Evolutionary conservation across 2,888 invertebrate genomes (phyloP), one percentile per base, ranked within the genome.

Genomic region (Cataglyphis rosenhaueri): DNA sequence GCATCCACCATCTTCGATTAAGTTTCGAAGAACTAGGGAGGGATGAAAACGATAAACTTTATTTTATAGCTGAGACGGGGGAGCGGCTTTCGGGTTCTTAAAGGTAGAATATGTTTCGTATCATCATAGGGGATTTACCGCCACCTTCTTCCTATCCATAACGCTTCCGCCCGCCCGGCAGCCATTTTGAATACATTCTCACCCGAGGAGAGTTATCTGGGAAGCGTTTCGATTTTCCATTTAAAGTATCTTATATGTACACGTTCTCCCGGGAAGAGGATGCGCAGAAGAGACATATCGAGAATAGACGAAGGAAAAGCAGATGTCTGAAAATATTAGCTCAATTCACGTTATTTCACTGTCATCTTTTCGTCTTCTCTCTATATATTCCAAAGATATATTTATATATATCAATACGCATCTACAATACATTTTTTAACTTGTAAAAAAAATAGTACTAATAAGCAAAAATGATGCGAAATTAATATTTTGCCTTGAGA

Each of bases 161-260:
- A 92, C 92, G 91, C 91, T 86, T 79, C 76, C 76, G 83, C 86
- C 87, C 70, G 82, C 81, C 85, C 84, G 87, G 89, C 90, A 93
- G 94, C 94, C 94, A 94, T 94, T 94, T 94, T 94, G 94, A 94
- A 94, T 94, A 94, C 92, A 94, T 94, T 94, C 94, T 92, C 93
- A 91, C 94, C 91, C 93, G 85, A 92, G 93, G 92, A 93, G 93
- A 94, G 94, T 94, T 94, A 94, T 94, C 94, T 94, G 91, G 92
- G 91, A 92, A 92, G 92, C 93, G 94, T 93, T 94, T 94, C 94
- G 94, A 94, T 94, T 94, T 94, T 92, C 94, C 93, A 94, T 94
- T 94, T 94, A 93, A 94, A 92, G 93, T 92, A 93, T 94, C 94
- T 94, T 91, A 93, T 92, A 90, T 91, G 89, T 91, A 92, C 88